These are phyloP conservation scores for Grammomys dolichurus DNA, from an alignment of 2,113 vertebrate species.

Conservation along the genomic window DNA sequence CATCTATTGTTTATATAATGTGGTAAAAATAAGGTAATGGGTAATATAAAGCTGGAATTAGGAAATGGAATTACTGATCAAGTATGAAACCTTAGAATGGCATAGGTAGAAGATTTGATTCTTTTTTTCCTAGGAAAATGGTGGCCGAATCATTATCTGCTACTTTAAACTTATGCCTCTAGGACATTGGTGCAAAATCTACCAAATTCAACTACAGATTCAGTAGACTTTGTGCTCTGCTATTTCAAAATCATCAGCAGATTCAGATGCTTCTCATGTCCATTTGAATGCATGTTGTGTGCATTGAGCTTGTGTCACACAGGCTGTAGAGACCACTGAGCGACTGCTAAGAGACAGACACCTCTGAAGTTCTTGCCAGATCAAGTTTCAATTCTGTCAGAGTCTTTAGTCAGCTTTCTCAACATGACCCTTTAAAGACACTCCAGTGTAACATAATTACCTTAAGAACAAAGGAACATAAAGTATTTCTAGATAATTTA, in stretches of 20 bases:
- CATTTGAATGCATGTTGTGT: background rate
- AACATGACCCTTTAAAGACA: background rate
- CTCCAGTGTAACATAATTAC: background rate
- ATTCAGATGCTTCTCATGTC: background rate
- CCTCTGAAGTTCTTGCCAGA: conserved; percentile 9
- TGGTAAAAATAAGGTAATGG: conserved; percentile 51
- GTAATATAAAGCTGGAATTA: conserved; percentile 27
- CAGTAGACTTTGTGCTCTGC: background rate
- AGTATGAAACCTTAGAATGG: background rate
- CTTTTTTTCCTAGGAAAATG: conserved; percentile 32
- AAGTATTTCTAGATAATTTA: conserved; percentile 15
- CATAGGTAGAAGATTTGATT: background rate
- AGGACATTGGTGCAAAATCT: conserved; percentile 40
- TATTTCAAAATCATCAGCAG: conserved; percentile 23
- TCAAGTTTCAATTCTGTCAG: conserved; percentile 16
- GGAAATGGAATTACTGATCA: conserved; percentile 23
- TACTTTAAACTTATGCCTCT: conserved; percentile 30
- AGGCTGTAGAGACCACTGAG: background rate
- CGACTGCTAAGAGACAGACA: background rate
- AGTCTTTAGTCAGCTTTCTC: conserved; percentile 20
- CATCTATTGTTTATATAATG: background rate
- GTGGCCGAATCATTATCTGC: background rate
- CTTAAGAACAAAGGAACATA: conserved; percentile 18
- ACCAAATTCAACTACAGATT: conserved; percentile 9
- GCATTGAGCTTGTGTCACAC: conserved; percentile 23